A percentile compares a stretch with the other conserved stretches of the same genome.
These are phyloP conservation scores for Trinorchestia longiramus DNA, from an alignment of 1,140 invertebrate genomes.

Conservation along the genomic window DNA sequence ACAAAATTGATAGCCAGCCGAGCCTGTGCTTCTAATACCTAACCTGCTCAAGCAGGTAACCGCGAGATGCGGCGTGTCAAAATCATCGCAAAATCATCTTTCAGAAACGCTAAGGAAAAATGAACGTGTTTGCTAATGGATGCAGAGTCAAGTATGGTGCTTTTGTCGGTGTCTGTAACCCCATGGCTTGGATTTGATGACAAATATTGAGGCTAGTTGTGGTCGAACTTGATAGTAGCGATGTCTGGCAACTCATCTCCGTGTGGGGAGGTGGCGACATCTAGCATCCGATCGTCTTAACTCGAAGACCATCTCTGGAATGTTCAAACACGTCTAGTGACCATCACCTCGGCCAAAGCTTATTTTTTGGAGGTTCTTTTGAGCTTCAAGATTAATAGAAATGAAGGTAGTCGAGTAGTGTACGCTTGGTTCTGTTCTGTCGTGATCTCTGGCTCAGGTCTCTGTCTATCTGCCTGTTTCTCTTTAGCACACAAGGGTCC, in stretches of 20 bases:
- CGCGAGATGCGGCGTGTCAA: neutral
- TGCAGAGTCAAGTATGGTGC: slow-evolving; percentile 1
- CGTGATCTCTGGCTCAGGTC: neutral
- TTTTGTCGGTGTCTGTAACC: slow-evolving; percentile 34
- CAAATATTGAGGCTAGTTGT: slow-evolving; percentile 35
- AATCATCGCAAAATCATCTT: neutral
- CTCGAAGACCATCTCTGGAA: slow-evolving; percentile 46
- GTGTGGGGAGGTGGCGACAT: slow-evolving; percentile 30
- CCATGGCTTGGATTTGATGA: slow-evolving; percentile 42
- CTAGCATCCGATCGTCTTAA: slow-evolving; percentile 43
- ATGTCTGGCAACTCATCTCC: neutral
- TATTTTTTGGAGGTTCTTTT: slow-evolving; percentile 45
- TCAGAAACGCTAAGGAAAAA: neutral
- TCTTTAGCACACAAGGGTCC: neutral
- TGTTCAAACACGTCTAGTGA: slow-evolving; percentile 48
- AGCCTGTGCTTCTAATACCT: slow-evolving; percentile 23
- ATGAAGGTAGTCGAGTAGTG: slow-evolving; percentile 46
- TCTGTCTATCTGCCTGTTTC: neutral
- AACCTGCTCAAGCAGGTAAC: slow-evolving; percentile 10
- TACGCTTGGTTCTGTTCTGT: slow-evolving; percentile 14
- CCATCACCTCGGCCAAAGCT: slow-evolving; percentile 34
- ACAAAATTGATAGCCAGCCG: slow-evolving; percentile 33
- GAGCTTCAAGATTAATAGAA: slow-evolving; percentile 35
- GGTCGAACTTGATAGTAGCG: neutral
- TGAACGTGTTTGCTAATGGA: neutral